Conservation (phyloP, 2,797 vertebrate genomes). For the Gobio occitaniae region DNA sequence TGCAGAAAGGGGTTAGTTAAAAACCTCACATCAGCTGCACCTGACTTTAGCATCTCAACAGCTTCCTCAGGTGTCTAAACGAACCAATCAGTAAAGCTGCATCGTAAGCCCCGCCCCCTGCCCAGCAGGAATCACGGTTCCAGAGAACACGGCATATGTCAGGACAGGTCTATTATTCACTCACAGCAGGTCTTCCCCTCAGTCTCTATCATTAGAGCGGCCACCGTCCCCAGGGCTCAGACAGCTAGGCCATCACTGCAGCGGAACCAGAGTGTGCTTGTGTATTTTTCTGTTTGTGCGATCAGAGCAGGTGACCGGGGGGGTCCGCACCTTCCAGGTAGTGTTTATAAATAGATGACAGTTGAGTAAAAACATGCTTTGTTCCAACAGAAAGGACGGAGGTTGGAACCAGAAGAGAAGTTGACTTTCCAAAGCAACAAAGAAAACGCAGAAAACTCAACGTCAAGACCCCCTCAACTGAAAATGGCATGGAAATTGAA, state of each 20-base stretch:
- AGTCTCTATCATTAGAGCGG: conserved; percentile 48
- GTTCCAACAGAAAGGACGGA: background rate
- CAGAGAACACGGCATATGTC: conserved; percentile 25
- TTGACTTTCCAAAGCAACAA: background rate
- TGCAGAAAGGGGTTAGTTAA: no score
- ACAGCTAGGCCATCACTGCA: conserved; percentile 43
- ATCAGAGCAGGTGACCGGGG: conserved; percentile 27
- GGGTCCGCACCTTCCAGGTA: conserved; percentile 21
- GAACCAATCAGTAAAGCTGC: background rate
- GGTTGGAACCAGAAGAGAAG: background rate
- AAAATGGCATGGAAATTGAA: background rate
- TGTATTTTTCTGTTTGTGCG: conserved; percentile 18
- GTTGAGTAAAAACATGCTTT: conserved; percentile 41
- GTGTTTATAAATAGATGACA: conserved; percentile 50
- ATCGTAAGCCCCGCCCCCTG: background rate
- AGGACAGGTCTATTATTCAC: conserved; percentile 50
- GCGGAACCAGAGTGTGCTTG: conserved; percentile 17
- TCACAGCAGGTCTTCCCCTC: conserved; percentile 43
- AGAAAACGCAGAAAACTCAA: background rate
- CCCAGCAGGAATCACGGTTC: conserved; percentile 19
- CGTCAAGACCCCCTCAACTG: no score
- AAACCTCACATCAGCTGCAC: background rate
- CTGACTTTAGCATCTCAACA: background rate
- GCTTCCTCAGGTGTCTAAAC: background rate
- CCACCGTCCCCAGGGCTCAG: conserved; percentile 42